Evolutionary conservation across 1,140 invertebrate genomes (phyloP).

Genomic region (Trichogramma pretiosum): DNA sequence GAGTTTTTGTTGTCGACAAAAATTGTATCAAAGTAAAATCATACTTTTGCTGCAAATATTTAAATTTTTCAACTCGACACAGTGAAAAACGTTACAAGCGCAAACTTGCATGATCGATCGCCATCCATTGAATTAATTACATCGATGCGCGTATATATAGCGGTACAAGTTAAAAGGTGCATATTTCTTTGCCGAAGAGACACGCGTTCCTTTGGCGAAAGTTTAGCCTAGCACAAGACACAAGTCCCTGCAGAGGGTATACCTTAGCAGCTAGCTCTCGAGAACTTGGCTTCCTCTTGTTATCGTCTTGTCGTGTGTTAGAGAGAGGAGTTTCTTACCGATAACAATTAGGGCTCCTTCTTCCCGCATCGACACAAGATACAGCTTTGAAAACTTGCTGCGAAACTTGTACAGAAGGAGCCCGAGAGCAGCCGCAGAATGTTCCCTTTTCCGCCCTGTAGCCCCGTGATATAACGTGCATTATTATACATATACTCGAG

Average conservation of each 20-base stretch:
- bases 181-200: slow-evolving; percentile 3
- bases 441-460: neutral
- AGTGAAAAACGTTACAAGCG: no score
- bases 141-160: neutral
- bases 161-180: slow-evolving; percentile 9
- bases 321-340: slow-evolving; percentile 43
- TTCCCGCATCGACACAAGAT: slow-evolving; percentile 38
- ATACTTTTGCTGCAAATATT: no score
- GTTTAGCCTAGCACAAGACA: neutral
- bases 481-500: neutral
- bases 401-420: slow-evolving; percentile 11
- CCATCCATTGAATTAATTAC: slow-evolving; percentile 5
- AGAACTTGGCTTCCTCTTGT: slow-evolving; percentile 24
- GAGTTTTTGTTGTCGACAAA: no score
- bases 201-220: neutral
- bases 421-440: slow-evolving; percentile 12
- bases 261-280: no score
- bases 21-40: no score
- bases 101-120: slow-evolving; percentile 12
- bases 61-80: no score
- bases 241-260: slow-evolving; percentile 8
- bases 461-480: no score
- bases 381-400: slow-evolving; percentile 14
- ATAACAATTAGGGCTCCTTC: slow-evolving; percentile 41
- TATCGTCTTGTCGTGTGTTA: slow-evolving; percentile 37